Percentiles rank a stretch among this genome's conserved stretches.
Evolutionary conservation across 2,888 invertebrate genomes (phyloP).

Genomic region (Lepetodrilus schrolli): DNA sequence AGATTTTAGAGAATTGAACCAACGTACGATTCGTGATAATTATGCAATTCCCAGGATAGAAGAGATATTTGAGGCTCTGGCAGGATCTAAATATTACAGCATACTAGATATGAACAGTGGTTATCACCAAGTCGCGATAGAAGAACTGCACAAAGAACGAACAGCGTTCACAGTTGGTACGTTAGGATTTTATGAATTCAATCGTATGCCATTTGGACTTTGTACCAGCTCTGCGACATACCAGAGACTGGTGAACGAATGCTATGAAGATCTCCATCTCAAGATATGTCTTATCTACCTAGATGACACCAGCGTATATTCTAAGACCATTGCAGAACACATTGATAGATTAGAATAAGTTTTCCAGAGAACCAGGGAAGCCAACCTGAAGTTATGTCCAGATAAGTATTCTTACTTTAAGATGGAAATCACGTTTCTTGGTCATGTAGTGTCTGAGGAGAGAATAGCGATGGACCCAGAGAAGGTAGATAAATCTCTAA

Average conservation of each 20-base stretch:
- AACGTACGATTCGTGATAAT: not conserved
- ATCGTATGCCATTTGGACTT: too few species aligned
- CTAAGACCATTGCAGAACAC: slow-evolving; percentile 38
- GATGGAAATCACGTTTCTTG: not conserved
- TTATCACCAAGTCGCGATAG: too few species aligned
- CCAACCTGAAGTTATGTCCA: not conserved
- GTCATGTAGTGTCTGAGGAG: not conserved
- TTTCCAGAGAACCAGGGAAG: not conserved
- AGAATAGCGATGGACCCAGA: slow-evolving; percentile 34
- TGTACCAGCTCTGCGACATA: too few species aligned
- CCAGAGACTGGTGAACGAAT: not conserved
- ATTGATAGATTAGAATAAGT: slow-evolving; percentile 24
- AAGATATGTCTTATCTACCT: slow-evolving; percentile 1
- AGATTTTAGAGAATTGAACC: not conserved
- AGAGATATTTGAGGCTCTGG: not conserved
- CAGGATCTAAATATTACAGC: not conserved
- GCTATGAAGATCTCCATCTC: not conserved
- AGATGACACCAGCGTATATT: slow-evolving; percentile 46
- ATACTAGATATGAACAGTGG: not conserved
- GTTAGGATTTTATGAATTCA: slow-evolving; percentile 41
- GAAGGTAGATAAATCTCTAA: slow-evolving; percentile 10
- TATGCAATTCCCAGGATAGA: not conserved
- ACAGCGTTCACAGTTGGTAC: slow-evolving; percentile 40
- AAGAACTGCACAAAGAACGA: slow-evolving; percentile 38
- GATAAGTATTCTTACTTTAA: not conserved